Base-by-base conservation (phyloP, 2,113 vertebrate species). In the Dicerorhinus sumatrensis region DNA sequence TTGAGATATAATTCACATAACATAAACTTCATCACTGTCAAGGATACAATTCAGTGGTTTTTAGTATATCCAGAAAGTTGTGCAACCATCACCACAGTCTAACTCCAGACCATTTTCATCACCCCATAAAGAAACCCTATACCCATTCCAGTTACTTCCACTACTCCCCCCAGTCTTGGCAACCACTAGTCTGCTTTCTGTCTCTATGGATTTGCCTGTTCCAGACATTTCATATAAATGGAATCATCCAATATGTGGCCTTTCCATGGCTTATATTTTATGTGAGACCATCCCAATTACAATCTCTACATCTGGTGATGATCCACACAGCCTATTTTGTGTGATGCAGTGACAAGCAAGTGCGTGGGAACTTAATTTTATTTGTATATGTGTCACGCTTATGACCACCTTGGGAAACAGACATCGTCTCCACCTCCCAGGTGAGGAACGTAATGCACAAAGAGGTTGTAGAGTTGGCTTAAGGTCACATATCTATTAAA, bases 251-350 rank as follows among this genome's bases (percentile, higher is more conserved):
- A 11, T 80, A 65, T 20, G 58, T 62, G 76, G 65, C 54, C 42
- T 96, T 95, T 79, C 46, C 14, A n/a, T 36, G 65, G 8, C 33
- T 94, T 86, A 3, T 77, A 39, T 96, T 83, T 97, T 42, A 77
- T 73, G 60, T 60, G 58, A 95, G 42, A 77, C 9, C 16, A 51
- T 51, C 58, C 33, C 70, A 76, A 3, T 60, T 46, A 39, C 75
- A 58, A 94, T 91, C 58, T 65, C 36, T 60, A 58, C 25, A 58
- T 39, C 72, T 76, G 70, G 51, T 70, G 56, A 89, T 5, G 4
- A 77, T 54, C 48, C 56, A 51, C 23, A 58, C 36, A 84, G n/a
- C 46, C 31, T 70, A 14, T 73, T 94, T 75, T 91, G 33, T 89
- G 48, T 86, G 73, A 51, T 46, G 17, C 20, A 58, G 5, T 86